Percentiles rank a stretch among this genome's conserved stretches.
These are phyloP conservation scores for Brachyptera putata DNA, from an alignment of 2,888 invertebrate species.

Conservation along the genomic window DNA sequence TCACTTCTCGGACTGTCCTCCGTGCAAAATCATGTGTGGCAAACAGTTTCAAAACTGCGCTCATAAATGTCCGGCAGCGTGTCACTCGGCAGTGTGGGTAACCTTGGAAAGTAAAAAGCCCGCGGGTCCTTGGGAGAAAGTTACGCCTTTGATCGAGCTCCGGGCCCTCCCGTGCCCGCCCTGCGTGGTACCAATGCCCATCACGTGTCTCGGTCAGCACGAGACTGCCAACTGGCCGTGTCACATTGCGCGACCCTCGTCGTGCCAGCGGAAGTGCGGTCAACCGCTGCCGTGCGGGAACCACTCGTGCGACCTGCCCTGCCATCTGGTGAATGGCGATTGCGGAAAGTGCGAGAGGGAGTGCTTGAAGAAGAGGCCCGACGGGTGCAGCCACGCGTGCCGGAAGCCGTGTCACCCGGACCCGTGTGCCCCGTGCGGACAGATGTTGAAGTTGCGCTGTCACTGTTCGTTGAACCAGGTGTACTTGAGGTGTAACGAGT, in stretches of 20 bases:
- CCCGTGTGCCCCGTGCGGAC: slow-evolving; percentile 69
- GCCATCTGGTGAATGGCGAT: slow-evolving; percentile 63
- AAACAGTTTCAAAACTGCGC: slow-evolving; percentile 54
- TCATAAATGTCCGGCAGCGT: slow-evolving; percentile 67
- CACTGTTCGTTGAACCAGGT: slow-evolving; percentile 77
- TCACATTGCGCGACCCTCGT: slow-evolving; percentile 62
- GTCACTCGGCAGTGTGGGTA: slow-evolving; percentile 70
- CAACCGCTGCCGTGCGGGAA: slow-evolving; percentile 68
- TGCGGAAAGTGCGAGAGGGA: slow-evolving; percentile 57
- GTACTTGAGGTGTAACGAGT: slow-evolving; percentile 68
- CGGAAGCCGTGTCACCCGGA: slow-evolving; percentile 66
- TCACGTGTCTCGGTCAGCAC: slow-evolving; percentile 70
- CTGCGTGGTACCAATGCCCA: slow-evolving; percentile 57
- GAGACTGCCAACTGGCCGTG: slow-evolving; percentile 65
- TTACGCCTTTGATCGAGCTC: slow-evolving; percentile 39
- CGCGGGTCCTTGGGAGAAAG: slow-evolving; percentile 49
- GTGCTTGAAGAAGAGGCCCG: slow-evolving; percentile 61
- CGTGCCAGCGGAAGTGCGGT: slow-evolving; percentile 77
- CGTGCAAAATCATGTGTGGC: slow-evolving; percentile 72
- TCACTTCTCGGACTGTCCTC: slow-evolving; percentile 79
- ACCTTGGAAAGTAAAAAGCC: slow-evolving; percentile 50
- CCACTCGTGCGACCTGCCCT: slow-evolving; percentile 67
- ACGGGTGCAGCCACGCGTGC: slow-evolving; percentile 73
- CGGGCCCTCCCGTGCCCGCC: slow-evolving; percentile 47
- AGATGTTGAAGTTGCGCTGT: slow-evolving; percentile 64